Evolutionary conservation across 2,797 vertebrate genomes (phyloP).

Genomic region (Chelmon rostratus): DNA sequence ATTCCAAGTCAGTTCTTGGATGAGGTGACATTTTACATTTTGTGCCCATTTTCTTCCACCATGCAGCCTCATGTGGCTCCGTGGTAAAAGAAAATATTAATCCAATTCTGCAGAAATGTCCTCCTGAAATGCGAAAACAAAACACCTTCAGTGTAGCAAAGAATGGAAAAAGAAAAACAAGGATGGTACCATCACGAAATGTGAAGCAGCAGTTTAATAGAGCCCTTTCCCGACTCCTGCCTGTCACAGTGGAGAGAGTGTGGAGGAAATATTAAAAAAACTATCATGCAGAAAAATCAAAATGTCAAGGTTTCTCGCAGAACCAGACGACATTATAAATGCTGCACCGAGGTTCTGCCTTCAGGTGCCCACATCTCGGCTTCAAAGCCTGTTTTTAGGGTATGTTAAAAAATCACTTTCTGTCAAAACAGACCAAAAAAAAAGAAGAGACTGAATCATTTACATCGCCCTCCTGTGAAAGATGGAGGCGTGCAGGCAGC

Average conservation of each 20-base stretch:
- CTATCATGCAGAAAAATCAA: constrained; percentile 9
- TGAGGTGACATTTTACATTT: constrained; percentile 1
- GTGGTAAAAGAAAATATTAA: neutral
- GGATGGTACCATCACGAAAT: constrained; percentile 35
- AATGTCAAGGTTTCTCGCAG: constrained; percentile 34
- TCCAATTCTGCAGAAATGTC: constrained; percentile 15
- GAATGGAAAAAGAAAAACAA: neutral
- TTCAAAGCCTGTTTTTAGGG: neutral
- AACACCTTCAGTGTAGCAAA: constrained; percentile 6
- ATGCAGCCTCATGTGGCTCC: neutral
- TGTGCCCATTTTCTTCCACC: neutral
- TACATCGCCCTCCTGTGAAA: neutral
- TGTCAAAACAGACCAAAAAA: neutral
- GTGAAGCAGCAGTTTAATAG: constrained; percentile 31
- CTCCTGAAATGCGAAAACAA: neutral
- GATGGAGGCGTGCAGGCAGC: neutral
- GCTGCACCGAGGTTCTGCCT: neutral
- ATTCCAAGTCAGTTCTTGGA: neutral
- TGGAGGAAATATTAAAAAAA: neutral
- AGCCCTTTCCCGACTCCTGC: neutral
- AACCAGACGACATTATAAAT: constrained; percentile 7
- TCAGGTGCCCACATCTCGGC: neutral
- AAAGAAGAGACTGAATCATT: neutral
- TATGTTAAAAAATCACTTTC: neutral
- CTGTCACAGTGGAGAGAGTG: constrained; percentile 28